Evolutionary conservation across 2,888 invertebrate species (phyloP), one percentile per base, ranked within the genome.

Genomic region (Heteropelma amictum): DNA sequence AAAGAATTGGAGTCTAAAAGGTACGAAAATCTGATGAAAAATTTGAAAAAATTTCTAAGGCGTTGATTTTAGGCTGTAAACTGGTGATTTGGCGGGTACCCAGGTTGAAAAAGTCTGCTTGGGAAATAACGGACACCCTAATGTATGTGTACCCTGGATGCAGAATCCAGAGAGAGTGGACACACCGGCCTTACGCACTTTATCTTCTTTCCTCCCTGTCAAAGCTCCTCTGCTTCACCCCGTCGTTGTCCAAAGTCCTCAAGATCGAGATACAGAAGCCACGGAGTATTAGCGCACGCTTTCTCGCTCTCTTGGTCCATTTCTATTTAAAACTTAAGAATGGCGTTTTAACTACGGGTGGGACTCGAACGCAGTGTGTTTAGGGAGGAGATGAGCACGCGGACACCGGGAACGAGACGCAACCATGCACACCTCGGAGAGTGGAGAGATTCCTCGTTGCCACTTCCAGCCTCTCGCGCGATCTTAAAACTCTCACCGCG

Each of bases 251-350:
- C 23, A 49, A 49, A 49, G 33, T 49, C 14, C 63, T 26, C 35
- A 10, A 42, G 30, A 21, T 23, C 30, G 12, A 42, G 28, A 28
- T 8, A 42, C 28, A 38, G 38, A 12, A 30, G 58, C 30, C 17
- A 19, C n/a, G n/a, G 19, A 60, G 58, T 40, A 19, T 35, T 51
- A 26, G 28, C 49, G 47, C 61, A 28, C 35, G 58, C 40, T 33
- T 14, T 30, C 61, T 47, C 58, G 35, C 47, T 26, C 14, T 45
- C 45, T 23, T 21, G 21, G 42, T n/a, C 7, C 58, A 14, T 49
- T 64, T 19, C 68, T 85, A 86, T 86, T 86, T 86, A 83, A 85
- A 85, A 84, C 83, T 83, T 82, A 84, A 84, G 86, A 86, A 86
- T 85, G 85, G 83, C 78, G 76, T 79, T 80, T 77, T 72, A 80